These are phyloP conservation scores for Dinocampus coccinellae DNA, from an alignment of 2,888 invertebrate species.

Conservation along the genomic window DNA sequence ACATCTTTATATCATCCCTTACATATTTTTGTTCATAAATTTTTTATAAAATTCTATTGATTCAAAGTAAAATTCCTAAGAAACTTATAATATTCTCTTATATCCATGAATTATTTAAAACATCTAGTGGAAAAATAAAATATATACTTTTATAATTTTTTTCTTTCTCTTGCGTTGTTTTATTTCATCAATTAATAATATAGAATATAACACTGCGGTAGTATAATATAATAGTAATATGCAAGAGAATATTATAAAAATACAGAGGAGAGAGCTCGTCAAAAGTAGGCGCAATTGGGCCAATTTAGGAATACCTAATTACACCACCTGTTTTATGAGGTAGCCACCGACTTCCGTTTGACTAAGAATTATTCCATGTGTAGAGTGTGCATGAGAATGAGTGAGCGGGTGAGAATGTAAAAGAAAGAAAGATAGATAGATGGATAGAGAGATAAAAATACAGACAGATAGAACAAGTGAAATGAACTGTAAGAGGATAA, in stretches of 20 bases:
- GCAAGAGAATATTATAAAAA: neutral
- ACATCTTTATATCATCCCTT: neutral
- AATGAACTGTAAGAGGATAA: constrained; percentile 9
- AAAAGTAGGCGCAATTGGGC: constrained; percentile 5
- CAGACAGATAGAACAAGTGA: constrained; percentile 7
- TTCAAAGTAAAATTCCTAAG: neutral
- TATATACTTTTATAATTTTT: too few species aligned
- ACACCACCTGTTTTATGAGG: constrained; percentile 35
- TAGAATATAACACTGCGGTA: neutral
- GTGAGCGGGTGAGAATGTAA: too few species aligned
- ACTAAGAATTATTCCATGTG: constrained; percentile 11
- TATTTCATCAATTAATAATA: neutral
- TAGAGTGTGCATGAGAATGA: too few species aligned
- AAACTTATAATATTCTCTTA: neutral
- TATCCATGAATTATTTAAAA: neutral
- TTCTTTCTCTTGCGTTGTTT: too few species aligned
- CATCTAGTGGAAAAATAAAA: neutral
- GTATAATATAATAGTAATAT: neutral
- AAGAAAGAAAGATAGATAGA: too few species aligned
- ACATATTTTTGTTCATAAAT: neutral
- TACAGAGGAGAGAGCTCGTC: neutral
- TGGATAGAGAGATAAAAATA: too few species aligned
- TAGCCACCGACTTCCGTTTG: constrained; percentile 27
- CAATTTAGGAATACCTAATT: constrained; percentile 36
- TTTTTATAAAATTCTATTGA: too few species aligned